These are phyloP conservation scores for Agonopterix arenella DNA, from an alignment of 2,888 invertebrate genomes.

Conservation along the genomic window DNA sequence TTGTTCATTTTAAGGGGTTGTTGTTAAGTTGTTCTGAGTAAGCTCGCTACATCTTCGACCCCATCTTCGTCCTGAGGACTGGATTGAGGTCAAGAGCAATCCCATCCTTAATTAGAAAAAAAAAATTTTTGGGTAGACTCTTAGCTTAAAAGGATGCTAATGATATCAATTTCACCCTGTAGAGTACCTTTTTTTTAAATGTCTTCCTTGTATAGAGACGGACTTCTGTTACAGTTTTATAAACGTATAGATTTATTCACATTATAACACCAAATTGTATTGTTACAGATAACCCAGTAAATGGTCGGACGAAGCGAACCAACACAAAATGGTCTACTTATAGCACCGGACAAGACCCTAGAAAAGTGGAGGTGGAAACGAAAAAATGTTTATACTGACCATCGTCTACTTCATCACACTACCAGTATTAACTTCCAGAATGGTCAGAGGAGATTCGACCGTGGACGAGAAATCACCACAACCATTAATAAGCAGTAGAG, in stretches of 20 bases:
- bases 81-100: too few relatives aligned
- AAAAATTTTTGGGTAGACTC: too few relatives aligned
- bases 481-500: conserved; percentile 85
- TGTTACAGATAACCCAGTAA: conserved; percentile 64
- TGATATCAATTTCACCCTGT: too few relatives aligned
- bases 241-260: neutral
- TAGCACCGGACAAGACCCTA: conserved; percentile 50
- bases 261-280: conserved; percentile 13
- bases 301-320: conserved; percentile 36
- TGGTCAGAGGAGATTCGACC: conserved; percentile 63
- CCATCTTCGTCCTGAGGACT: too few relatives aligned
- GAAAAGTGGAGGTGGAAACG: conserved; percentile 54
- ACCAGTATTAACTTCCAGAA: conserved; percentile 59
- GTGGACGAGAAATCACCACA: conserved; percentile 67
- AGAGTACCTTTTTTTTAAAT: too few relatives aligned
- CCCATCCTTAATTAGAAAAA: too few relatives aligned
- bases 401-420: conserved; percentile 69
- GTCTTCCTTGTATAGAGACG: too few relatives aligned
- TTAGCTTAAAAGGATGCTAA: too few relatives aligned
- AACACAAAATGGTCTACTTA: conserved; percentile 63
- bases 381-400: conserved; percentile 65
- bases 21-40: too few relatives aligned
- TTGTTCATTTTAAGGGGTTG: too few relatives aligned
- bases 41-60: too few relatives aligned
- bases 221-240: too few relatives aligned